Base-by-base conservation (phyloP, 2,113 vertebrate genomes). In the Pogona vitticeps region DNA sequence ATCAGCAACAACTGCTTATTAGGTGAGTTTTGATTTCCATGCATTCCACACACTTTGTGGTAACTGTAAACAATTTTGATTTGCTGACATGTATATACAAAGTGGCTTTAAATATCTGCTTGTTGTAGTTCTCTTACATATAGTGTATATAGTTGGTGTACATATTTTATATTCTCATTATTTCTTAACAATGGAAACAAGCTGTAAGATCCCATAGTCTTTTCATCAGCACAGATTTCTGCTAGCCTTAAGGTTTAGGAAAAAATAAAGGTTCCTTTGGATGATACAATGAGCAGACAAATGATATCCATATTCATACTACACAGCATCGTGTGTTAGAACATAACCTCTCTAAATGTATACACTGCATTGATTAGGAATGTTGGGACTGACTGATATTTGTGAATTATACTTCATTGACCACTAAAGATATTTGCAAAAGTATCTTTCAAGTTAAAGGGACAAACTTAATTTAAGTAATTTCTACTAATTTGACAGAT, bases 1-100 rank as follows among this genome's bases (percentile, higher is more conserved):
- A 71, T 98, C 81, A 97, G 96, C 87, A 97, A 97, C 92, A 99
- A 99, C 95, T 98, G 97, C 92, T 94, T 99, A n/a, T 97, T 97
- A 96, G 98, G 98, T 99, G 89, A 95, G 94, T 92, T 65, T 77
- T 33, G 2, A 26, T 65, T 81, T 2, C 71, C 68, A 63, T 52
- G 63, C 68, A 8, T 46, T 65, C 71, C 56, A 65, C 38, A 6
- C 1, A 28, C 18, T 13, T 2, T 72, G 21, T 77, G 79, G 28
- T 65, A 83, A 68, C 7, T 23, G 12, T 63, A 75, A 65, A 18
- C 73, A 12, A 38, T 0, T 31, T 38, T 15, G 8, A 14, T 67
- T 10, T 80, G 40, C 38, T 80, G 56, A n/a, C 40, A 67, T 58
- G 3, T 79, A 83, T 61, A 46, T n/a, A 42, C 67, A 87, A 42